Evolutionary conservation across 2,888 invertebrate genomes (phyloP).

Genomic region (Mongoloraphidia duomilia): DNA sequence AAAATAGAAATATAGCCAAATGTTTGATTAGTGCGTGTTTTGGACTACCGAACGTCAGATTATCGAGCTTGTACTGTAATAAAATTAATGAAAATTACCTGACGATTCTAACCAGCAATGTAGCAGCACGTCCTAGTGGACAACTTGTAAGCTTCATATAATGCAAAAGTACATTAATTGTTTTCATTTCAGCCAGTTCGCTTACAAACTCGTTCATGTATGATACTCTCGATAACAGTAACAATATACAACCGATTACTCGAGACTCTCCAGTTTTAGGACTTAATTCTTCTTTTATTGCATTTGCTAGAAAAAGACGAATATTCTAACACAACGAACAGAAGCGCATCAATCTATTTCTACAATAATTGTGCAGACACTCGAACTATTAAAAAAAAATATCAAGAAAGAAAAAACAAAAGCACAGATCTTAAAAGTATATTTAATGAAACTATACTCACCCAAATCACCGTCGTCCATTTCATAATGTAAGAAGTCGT

Average conservation of each 20-base stretch:
- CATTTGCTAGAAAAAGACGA: not conserved
- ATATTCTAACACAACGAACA: not conserved
- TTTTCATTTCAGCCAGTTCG: slow-evolving; percentile 19
- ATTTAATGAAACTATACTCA: not conserved
- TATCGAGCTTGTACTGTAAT: no score
- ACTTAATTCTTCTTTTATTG: slow-evolving; percentile 3
- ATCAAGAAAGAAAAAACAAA: no score
- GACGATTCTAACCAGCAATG: slow-evolving; percentile 37
- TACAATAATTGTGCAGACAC: no score
- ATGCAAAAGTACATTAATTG: slow-evolving; percentile 32
- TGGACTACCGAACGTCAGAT: no score
- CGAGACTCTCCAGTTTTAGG: slow-evolving; percentile 3
- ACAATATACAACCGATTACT: not conserved
- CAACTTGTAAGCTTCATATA: slow-evolving; percentile 33
- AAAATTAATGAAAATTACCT: slow-evolving; percentile 25
- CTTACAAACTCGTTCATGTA: slow-evolving; percentile 2
- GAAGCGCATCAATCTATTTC: no score
- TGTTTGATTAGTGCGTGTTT: no score
- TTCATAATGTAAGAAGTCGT: slow-evolving; percentile 2
- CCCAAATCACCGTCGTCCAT: not conserved
- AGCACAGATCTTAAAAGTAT: not conserved
- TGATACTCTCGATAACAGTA: slow-evolving; percentile 1
- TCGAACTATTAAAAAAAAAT: no score
- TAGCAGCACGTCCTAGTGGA: slow-evolving; percentile 34
- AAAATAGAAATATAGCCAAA: no score